Percentiles rank a stretch among this genome's conserved stretches.
phyloP scores from a whole-genome alignment of 2,888 invertebrate species.

The Drosophila subsilvestris region DNA sequence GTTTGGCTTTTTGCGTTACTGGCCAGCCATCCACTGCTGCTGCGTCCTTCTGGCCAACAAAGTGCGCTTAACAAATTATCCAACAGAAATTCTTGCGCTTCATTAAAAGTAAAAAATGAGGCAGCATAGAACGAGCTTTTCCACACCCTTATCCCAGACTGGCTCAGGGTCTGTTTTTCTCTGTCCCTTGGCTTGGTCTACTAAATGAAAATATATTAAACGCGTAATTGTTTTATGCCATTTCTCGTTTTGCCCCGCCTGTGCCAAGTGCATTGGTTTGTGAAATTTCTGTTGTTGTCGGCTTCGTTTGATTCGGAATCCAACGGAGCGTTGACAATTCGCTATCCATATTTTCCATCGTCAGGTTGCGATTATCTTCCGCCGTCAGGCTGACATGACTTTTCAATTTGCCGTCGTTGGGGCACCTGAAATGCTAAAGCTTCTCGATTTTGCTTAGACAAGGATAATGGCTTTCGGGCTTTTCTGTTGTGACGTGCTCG shows the following conservation, averaged over 20 bases:
- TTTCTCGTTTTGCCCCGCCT: slow-evolving; percentile 33
- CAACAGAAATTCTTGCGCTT: slow-evolving; percentile 81
- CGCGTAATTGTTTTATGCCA: slow-evolving; percentile 67
- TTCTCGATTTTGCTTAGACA: slow-evolving; percentile 39
- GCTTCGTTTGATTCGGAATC: slow-evolving; percentile 46
- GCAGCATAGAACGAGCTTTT: slow-evolving; percentile 48
- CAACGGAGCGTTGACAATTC: slow-evolving; percentile 55
- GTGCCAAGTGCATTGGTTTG: slow-evolving; percentile 71
- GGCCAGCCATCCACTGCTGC: slow-evolving; percentile 20
- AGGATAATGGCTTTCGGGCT: slow-evolving; percentile 26
- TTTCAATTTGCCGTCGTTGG: slow-evolving; percentile 59
- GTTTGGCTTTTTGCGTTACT: slow-evolving; percentile 74
- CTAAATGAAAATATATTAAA: slow-evolving; percentile 78
- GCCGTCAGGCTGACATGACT: slow-evolving; percentile 54
- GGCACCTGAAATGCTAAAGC: slow-evolving; percentile 31
- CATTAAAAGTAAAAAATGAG: slow-evolving; percentile 81
- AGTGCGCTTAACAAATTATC: slow-evolving; percentile 80
- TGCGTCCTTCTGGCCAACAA: slow-evolving; percentile 46
- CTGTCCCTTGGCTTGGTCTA: slow-evolving; percentile 28
- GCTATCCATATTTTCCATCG: slow-evolving; percentile 31
- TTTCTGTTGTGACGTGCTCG: slow-evolving; percentile 28
- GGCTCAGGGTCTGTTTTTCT: slow-evolving; percentile 12
- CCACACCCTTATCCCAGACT: slow-evolving; percentile 13
- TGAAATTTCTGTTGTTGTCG: slow-evolving; percentile 66
- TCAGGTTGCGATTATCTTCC: not conserved